Base-by-base conservation (phyloP, 2,113 vertebrate species). In the Thunnus thynnus region DNA sequence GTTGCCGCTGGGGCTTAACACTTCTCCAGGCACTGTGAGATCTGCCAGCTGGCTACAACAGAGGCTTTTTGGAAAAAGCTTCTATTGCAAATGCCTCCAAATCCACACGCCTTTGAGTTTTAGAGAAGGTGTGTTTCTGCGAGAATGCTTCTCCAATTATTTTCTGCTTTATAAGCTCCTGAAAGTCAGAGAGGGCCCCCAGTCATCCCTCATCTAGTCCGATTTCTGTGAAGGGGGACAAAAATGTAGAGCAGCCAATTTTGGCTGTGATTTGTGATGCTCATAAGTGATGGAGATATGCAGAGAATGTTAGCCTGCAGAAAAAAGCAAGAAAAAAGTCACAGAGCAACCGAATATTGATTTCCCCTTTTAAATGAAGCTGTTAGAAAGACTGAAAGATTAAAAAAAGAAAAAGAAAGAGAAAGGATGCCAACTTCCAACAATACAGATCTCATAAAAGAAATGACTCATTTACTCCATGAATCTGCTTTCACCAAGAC, bases 191-290 rank as follows among this genome's bases (percentile, higher is more conserved):
- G 54, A 69, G 65, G 63, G 67, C 73, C 83, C 54, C 58, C 5
- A 52, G 86, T 90, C 83, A 89, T 84, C 86, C 54, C 68, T 91
- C 84, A 75, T 83, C 68, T 52, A 61, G 75, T 80, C 63, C 27
- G 48, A 79, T 77, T 86, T 90, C 66, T 58, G 62, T 56, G 54
- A 68, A 76, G 84, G 76, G 55, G 67, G 73, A 73, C 58, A 81
- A 72, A 88, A 89, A 90, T 86, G 82, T 89, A 78, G 76, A 91
- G 70, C 64, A 89, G 80, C 61, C 87, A 77, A 89, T 92, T 89
- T 91, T 57, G 63, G 50, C 51, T 48, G 52, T 92, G 86, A 94
- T 87, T 92, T 89, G 88, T 78, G 82, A 80, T 46, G 69, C 86
- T 91, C 84, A 66, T 61, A 85, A 89, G 88, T 78, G 84, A 89